Conservation (phyloP, 2,113 vertebrate species). For the Dunckerocampus dactyliophorus region DNA sequence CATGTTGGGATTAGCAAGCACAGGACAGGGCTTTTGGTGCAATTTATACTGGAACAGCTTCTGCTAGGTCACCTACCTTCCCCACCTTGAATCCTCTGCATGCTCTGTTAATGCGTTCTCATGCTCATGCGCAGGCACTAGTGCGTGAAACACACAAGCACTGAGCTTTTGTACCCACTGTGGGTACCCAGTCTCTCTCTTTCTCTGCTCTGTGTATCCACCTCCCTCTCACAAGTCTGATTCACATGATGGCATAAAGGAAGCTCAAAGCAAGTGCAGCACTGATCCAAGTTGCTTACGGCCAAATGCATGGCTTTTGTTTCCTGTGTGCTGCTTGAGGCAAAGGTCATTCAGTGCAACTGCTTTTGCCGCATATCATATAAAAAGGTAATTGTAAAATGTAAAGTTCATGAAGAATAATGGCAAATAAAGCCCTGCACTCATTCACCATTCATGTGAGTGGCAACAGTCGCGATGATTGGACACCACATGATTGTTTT, state of each 20-base stretch:
- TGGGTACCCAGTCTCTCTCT: slow-evolving; percentile 20
- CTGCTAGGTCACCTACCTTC: slow-evolving; percentile 31
- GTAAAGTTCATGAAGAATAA: no score
- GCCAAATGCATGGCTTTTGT: slow-evolving; percentile 41
- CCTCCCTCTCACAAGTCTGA: not conserved
- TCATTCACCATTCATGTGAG: no score
- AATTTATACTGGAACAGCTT: slow-evolving; percentile 41
- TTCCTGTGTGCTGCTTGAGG: slow-evolving; percentile 8
- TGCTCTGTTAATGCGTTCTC: slow-evolving; percentile 37
- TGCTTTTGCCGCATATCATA: not conserved
- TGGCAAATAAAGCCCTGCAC: no score
- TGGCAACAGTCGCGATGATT: no score
- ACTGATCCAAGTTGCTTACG: slow-evolving; percentile 30
- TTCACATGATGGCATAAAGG: slow-evolving; percentile 52
- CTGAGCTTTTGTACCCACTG: slow-evolving; percentile 46
- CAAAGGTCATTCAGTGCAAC: slow-evolving; percentile 11
- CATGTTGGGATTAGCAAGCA: slow-evolving; percentile 43
- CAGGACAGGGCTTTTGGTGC: slow-evolving; percentile 45
- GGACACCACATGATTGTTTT: no score
- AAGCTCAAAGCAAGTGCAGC: slow-evolving; percentile 16
- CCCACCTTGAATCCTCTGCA: slow-evolving; percentile 17
- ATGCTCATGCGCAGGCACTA: slow-evolving; percentile 29
- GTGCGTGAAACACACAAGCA: slow-evolving; percentile 48
- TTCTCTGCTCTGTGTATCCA: no score
- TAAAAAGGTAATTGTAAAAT: no score